These are phyloP conservation scores for Elmis aenea DNA, from an alignment of 2,888 invertebrate species.

Conservation along the genomic window DNA sequence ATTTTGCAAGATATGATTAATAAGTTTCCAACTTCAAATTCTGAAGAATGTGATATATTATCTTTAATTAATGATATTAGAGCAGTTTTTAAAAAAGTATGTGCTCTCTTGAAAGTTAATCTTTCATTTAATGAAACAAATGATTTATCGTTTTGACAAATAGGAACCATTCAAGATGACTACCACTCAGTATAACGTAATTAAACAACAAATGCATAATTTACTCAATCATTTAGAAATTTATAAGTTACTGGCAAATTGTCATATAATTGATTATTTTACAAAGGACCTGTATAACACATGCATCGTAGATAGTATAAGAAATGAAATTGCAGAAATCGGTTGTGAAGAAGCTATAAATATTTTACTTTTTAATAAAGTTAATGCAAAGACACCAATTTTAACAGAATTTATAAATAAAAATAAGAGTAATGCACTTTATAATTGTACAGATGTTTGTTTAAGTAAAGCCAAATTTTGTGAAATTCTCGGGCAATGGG, in stretches of 20 bases:
- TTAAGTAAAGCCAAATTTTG: constrained; percentile 44
- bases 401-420: constrained; percentile 33
- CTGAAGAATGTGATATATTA: constrained; percentile 61
- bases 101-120: constrained; percentile 61
- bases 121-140: constrained; percentile 51
- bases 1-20: constrained; percentile 57
- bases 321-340: constrained; percentile 47
- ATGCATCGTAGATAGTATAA: constrained; percentile 49
- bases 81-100: constrained; percentile 63
- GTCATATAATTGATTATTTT: constrained; percentile 73
- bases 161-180: constrained; percentile 25
- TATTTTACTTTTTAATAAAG: constrained; percentile 48
- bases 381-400: constrained; percentile 23
- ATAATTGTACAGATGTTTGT: constrained; percentile 44
- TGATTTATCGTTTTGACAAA: constrained; percentile 55
- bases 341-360: constrained; percentile 48
- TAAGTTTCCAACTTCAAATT: constrained; percentile 61
- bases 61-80: constrained; percentile 59
- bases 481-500: no score
- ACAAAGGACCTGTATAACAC: constrained; percentile 61
- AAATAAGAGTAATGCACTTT: constrained; percentile 32
- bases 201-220: constrained; percentile 48
- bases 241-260: constrained; percentile 61
- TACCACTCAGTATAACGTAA: constrained; percentile 28
- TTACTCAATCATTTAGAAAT: constrained; percentile 55